These are phyloP conservation scores for Probosciger aterrimus DNA, from an alignment of 2,113 vertebrate genomes.

Conservation along the genomic window DNA sequence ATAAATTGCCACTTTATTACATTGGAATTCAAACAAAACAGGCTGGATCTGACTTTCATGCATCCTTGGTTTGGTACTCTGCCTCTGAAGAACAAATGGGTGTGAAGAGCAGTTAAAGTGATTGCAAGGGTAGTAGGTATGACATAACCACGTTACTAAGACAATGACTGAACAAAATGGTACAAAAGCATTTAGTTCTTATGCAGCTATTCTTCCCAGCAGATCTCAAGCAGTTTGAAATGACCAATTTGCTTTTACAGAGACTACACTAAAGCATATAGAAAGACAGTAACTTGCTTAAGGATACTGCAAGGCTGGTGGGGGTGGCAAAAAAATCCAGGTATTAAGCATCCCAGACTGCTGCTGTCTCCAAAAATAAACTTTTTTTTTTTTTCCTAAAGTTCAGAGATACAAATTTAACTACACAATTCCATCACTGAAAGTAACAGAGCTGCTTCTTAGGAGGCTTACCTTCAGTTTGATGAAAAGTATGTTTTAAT, in stretches of 20 bases:
- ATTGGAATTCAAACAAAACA: not conserved
- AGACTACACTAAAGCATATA: not conserved
- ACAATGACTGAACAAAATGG: not conserved
- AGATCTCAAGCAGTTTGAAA: not conserved
- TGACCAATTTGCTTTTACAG: not conserved
- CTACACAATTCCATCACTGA: not conserved
- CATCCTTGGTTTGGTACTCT: not conserved
- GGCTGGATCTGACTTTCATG: not conserved
- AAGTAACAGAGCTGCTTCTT: not conserved
- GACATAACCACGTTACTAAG: not conserved
- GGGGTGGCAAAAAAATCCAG: not conserved
- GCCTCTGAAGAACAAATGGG: not conserved
- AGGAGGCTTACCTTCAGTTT: not conserved
- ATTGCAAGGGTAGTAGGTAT: not conserved
- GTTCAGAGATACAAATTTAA: not conserved
- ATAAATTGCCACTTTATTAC: not conserved
- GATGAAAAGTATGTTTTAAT: not conserved
- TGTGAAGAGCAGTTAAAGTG: not conserved
- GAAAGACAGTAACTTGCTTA: not conserved
- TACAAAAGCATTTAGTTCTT: not conserved
- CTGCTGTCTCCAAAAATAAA: not conserved
- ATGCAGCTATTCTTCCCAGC: not conserved
- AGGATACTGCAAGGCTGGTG: not conserved
- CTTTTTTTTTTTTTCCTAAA: not conserved
- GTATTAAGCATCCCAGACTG: not conserved